These are phyloP conservation scores for Teleogryllus occipitalis DNA, from an alignment of 1,140 invertebrate species.

Conservation along the genomic window DNA sequence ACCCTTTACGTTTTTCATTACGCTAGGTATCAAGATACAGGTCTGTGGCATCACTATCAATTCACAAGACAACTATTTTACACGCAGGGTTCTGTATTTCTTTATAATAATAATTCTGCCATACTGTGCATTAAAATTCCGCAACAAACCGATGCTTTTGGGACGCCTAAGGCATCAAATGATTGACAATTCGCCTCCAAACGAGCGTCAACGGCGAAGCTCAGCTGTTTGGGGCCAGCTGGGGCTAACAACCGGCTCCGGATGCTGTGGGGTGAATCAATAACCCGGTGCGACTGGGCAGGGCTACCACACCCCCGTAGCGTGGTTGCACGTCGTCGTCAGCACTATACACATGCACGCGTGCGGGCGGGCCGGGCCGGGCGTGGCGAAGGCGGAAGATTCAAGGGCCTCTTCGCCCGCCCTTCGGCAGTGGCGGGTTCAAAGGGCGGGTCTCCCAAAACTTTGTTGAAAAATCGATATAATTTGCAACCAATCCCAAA, in stretches of 20 bases:
- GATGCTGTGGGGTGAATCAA: background rate
- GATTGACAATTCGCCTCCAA: background rate
- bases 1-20: too few species aligned
- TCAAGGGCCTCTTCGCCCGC: too few species aligned
- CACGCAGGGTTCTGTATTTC: too few species aligned
- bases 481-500: too few species aligned
- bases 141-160: background rate
- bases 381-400: too few species aligned
- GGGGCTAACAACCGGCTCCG: background rate
- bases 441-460: too few species aligned
- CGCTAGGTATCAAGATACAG: too few species aligned
- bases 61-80: background rate
- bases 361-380: too few species aligned
- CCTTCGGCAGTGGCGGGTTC: too few species aligned
- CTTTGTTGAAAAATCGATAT: too few species aligned
- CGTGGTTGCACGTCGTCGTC: too few species aligned
- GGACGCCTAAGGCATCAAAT: background rate
- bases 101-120: background rate
- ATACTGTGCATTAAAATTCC: background rate
- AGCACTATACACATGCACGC: too few species aligned
- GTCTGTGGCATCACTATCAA: background rate
- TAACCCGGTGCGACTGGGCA: background rate
- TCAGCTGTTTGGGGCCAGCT: constrained; percentile 3
- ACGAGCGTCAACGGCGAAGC: background rate
- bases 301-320: background rate